Evolutionary conservation across 2,113 vertebrate genomes (phyloP).

Genomic region (Talpa occidentalis): DNA sequence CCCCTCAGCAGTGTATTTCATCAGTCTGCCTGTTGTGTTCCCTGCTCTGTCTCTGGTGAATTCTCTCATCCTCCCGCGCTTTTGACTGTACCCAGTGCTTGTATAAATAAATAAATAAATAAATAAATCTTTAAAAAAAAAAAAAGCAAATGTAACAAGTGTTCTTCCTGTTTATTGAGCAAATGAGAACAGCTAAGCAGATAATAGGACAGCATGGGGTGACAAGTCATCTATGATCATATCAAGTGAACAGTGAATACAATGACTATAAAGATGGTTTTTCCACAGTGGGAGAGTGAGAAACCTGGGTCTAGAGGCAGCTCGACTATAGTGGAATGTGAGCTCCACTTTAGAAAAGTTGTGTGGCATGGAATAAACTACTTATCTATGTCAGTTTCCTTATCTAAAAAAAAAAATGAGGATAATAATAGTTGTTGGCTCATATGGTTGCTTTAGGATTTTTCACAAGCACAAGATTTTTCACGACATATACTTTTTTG

Average conservation of each 20-base stretch:
- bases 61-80: no score
- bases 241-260: background rate
- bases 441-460: background rate
- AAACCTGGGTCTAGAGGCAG: background rate
- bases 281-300: background rate
- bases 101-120: no score
- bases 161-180: background rate
- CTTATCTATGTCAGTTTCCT: background rate
- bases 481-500: background rate
- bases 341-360: background rate
- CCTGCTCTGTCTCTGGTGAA: no score
- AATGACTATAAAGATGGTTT: background rate
- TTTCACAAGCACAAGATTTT: background rate
- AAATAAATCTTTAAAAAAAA: no score
- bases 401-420: background rate
- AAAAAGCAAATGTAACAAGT: background rate
- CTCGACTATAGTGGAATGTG: background rate
- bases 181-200: background rate
- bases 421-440: background rate
- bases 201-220: fast-evolving
- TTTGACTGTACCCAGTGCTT: no score
- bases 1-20: no score
- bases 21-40: no score
- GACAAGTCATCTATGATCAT: background rate
- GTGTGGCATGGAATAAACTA: background rate